Evolutionary conservation across 2,888 invertebrate genomes (phyloP).

Genomic region (Zygogramma bicolorata): DNA sequence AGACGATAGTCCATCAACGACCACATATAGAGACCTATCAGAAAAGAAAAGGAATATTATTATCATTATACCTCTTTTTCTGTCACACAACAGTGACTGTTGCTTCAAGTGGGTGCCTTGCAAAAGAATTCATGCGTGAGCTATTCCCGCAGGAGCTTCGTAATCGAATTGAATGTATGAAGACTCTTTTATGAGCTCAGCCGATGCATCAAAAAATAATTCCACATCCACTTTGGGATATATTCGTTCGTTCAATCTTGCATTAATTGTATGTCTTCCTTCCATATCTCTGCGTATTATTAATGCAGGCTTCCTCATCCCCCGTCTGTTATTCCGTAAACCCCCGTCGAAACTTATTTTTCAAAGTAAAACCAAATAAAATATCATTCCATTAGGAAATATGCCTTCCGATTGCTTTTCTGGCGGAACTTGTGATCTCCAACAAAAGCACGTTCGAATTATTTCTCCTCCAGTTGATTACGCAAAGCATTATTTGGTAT

Average conservation of each 20-base stretch:
- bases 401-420: constrained; percentile 44
- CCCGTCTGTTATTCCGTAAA: constrained; percentile 33
- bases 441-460: constrained; percentile 58
- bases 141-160: neutral
- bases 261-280: constrained; percentile 26
- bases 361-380: constrained; percentile 54
- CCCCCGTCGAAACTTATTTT: constrained; percentile 50
- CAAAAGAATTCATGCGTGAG: neutral
- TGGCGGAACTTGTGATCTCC: constrained; percentile 53
- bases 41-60: too few species aligned
- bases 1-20: too few species aligned
- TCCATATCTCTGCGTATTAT: constrained; percentile 33
- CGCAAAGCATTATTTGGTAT: constrained; percentile 62
- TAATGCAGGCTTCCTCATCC: constrained; percentile 34
- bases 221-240: constrained; percentile 7
- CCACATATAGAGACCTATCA: too few species aligned
- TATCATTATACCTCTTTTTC: too few species aligned
- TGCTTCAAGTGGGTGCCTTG: neutral
- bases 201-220: constrained; percentile 7
- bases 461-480: constrained; percentile 62
- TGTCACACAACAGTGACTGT: too few species aligned
- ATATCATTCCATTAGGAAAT: constrained; percentile 53
- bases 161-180: constrained; percentile 7
- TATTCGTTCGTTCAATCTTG: constrained; percentile 2
- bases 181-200: constrained; percentile 4